These are phyloP conservation scores for Fulica atra DNA, from an alignment of 2,113 vertebrate species.

Conservation along the genomic window DNA sequence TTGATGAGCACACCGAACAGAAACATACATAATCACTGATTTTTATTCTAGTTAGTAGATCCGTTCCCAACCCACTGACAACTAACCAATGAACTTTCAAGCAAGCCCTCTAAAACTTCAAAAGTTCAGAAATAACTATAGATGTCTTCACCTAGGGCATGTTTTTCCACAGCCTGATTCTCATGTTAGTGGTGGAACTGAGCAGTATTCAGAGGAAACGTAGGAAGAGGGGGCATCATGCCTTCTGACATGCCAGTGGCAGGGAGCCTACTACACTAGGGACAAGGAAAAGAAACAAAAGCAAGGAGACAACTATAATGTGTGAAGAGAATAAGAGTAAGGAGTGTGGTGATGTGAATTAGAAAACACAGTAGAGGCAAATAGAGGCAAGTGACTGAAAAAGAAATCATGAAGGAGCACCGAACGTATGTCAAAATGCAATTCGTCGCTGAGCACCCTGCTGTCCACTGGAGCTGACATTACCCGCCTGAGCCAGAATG, in stretches of 20 bases:
- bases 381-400: not conserved
- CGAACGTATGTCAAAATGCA: not conserved
- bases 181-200: not conserved
- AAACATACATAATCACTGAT: not conserved
- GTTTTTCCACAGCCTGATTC: not conserved
- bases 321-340: fast-evolving
- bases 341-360: not conserved
- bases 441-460: not conserved
- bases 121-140: not conserved
- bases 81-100: not conserved
- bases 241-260: not conserved
- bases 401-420: not conserved
- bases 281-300: not conserved
- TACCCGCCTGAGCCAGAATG: not conserved
- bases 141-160: not conserved
- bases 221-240: not conserved
- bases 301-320: not conserved
- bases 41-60: not conserved
- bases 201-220: not conserved
- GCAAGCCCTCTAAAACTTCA: not conserved
- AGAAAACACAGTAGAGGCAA: not conserved
- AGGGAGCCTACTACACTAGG: not conserved
- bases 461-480: not conserved
- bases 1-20: not conserved
- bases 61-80: not conserved